These are phyloP conservation scores for Gnathonemus longibarbis DNA, from an alignment of 2,113 vertebrate genomes.

Conservation along the genomic window DNA sequence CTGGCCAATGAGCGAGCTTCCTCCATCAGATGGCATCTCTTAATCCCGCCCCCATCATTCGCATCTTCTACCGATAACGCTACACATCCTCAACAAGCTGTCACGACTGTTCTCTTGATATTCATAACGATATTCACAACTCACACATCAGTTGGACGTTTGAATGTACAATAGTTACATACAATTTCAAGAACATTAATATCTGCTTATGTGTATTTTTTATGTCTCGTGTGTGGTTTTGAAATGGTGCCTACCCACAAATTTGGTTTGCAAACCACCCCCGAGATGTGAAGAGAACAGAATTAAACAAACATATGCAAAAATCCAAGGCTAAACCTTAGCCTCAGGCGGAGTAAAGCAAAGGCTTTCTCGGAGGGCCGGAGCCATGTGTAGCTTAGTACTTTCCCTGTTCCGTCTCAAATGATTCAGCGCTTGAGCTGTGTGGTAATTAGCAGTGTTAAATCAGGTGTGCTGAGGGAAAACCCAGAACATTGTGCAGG, in stretches of 20 bases:
- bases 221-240: not conserved
- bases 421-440: too few relatives aligned
- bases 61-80: not conserved
- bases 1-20: not conserved
- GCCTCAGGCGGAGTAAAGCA: not conserved
- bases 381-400: too few relatives aligned
- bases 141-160: not conserved
- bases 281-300: not conserved
- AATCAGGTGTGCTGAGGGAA: too few relatives aligned
- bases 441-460: too few relatives aligned
- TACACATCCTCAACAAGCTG: not conserved
- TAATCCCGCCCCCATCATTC: not conserved
- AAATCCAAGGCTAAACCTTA: not conserved
- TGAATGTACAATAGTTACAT: not conserved
- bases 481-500: too few relatives aligned
- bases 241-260: not conserved
- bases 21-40: not conserved
- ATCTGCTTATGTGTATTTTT: not conserved
- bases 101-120: not conserved
- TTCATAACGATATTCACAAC: not conserved
- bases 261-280: not conserved
- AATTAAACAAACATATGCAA: not conserved
- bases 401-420: too few relatives aligned
- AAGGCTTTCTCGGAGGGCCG: too few relatives aligned
- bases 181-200: not conserved